phyloP scores from a whole-genome alignment of 2,797 vertebrate genomes.

The Leptodactylus fallax region DNA sequence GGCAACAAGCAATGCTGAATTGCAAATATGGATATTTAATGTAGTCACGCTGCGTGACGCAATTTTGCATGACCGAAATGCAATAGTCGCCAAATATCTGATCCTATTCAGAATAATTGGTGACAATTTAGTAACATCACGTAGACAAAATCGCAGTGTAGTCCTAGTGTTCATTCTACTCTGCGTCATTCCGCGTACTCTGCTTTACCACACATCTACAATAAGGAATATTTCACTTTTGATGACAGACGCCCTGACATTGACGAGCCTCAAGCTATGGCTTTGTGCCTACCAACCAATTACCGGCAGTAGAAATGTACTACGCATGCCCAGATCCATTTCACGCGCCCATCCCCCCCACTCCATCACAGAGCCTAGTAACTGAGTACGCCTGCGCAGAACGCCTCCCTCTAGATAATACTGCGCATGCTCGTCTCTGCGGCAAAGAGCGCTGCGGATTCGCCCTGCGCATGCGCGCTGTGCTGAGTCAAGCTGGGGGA shows the following conservation, averaged over 20 bases:
- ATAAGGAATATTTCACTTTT: neutral
- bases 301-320: neutral
- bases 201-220: neutral
- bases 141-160: too few relatives aligned
- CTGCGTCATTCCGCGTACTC: neutral
- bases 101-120: too few relatives aligned
- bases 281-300: conserved; percentile 4
- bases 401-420: too few relatives aligned
- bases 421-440: conserved; percentile 4
- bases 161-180: too few relatives aligned
- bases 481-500: neutral
- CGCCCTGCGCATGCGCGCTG: neutral
- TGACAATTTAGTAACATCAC: too few relatives aligned
- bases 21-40: too few relatives aligned
- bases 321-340: neutral
- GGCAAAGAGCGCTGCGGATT: neutral
- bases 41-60: too few relatives aligned
- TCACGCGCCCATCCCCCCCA: neutral
- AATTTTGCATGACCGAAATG: too few relatives aligned
- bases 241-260: neutral
- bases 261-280: neutral
- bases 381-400: neutral
- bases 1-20: too few relatives aligned
- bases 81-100: too few relatives aligned
- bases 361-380: neutral